Conservation (phyloP, 2,888 invertebrate genomes). For the Drosophila glabriapex region DNA sequence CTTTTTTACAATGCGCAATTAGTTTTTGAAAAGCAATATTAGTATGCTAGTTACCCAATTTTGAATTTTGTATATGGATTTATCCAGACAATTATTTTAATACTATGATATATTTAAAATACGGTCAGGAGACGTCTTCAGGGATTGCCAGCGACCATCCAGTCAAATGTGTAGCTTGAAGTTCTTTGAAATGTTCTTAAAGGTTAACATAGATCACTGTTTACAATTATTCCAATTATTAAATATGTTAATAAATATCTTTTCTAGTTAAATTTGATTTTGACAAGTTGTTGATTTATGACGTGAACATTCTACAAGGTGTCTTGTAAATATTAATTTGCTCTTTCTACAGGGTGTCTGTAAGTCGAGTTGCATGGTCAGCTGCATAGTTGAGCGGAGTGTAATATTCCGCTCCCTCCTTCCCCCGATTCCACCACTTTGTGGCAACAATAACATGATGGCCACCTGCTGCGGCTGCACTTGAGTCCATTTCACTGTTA, state of each 20-base stretch:
- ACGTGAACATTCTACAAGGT: neutral
- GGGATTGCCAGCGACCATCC: neutral
- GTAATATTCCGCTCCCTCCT: constrained; percentile 9
- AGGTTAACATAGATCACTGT: neutral
- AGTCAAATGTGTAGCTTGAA: neutral
- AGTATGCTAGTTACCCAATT: neutral
- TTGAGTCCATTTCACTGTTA: constrained; percentile 72
- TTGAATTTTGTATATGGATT: neutral
- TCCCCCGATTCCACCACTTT: neutral
- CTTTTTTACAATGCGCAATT: neutral
- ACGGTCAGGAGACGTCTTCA: neutral
- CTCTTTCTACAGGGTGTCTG: constrained; percentile 9
- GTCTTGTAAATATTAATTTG: neutral
- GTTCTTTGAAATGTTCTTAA: neutral
- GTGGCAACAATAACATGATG: constrained; percentile 65
- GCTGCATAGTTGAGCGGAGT: constrained; percentile 8
- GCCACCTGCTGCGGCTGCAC: constrained; percentile 81
- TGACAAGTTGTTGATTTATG: neutral
- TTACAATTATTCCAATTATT: neutral
- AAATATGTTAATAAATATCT: neutral
- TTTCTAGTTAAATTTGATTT: neutral
- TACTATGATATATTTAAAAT: neutral
- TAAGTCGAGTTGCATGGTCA: neutral
- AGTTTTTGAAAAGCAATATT: neutral
- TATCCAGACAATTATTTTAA: neutral